Conservation (phyloP, 2,797 vertebrate species). For the Tragopan temminckii region DNA sequence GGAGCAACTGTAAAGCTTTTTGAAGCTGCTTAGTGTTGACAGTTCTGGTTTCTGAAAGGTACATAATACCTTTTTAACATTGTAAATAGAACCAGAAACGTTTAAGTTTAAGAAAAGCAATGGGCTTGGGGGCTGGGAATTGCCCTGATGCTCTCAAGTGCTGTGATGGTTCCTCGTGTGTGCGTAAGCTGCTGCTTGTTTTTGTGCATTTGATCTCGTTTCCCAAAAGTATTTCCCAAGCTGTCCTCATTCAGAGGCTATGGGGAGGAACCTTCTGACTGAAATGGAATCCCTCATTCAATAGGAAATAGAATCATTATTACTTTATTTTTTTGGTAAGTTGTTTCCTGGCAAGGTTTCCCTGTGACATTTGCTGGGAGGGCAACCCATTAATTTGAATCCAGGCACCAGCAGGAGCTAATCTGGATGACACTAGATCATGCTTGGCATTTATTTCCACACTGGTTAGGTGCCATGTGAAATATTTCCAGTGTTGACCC, state of each 20-base stretch:
- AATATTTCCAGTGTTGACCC: slow-evolving; percentile 64
- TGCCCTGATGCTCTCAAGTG: neutral
- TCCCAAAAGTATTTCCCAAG: slow-evolving; percentile 60
- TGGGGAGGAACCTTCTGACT: slow-evolving; percentile 44
- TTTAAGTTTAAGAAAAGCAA: neutral
- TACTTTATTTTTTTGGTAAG: neutral
- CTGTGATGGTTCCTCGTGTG: neutral
- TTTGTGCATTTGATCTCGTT: slow-evolving; percentile 26
- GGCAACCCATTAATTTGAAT: slow-evolving; percentile 56
- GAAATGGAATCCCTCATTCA: slow-evolving; percentile 44
- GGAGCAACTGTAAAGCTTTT: neutral
- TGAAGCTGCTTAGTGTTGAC: neutral
- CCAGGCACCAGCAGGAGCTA: slow-evolving; percentile 63
- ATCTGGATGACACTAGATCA: slow-evolving; percentile 67
- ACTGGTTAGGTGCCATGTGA: slow-evolving; percentile 62
- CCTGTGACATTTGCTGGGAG: slow-evolving; percentile 59
- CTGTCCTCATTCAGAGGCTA: neutral
- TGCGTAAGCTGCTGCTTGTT: neutral
- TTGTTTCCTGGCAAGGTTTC: slow-evolving; percentile 58
- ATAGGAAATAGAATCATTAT: neutral
- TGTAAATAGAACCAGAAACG: neutral
- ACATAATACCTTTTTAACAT: neutral
- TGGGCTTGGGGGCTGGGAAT: neutral
- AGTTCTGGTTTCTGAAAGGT: neutral
- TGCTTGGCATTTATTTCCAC: slow-evolving; percentile 58